These are phyloP conservation scores for Neosilurus hyrtlii DNA, from an alignment of 2,797 vertebrate genomes.

Conservation along the genomic window DNA sequence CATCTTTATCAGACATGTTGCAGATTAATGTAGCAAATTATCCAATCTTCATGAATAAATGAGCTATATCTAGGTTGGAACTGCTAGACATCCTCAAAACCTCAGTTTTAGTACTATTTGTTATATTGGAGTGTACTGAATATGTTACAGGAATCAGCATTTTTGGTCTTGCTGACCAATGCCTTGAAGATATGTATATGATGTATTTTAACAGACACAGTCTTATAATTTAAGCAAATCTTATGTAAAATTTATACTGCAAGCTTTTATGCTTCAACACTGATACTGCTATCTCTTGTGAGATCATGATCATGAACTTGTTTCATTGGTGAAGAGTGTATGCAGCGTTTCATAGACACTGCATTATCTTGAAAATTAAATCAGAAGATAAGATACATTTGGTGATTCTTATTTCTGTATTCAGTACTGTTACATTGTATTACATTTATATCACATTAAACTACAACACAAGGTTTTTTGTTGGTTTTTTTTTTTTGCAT, in stretches of 20 bases:
- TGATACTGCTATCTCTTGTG: neutral
- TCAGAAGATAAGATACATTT: neutral
- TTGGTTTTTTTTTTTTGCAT: neutral
- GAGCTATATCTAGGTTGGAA: neutral
- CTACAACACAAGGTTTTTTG: neutral
- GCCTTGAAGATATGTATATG: neutral
- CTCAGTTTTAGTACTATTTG: neutral
- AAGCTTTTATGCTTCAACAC: neutral
- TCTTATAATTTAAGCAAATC: neutral
- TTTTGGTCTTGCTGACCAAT: neutral
- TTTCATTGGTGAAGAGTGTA: neutral
- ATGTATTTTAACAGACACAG: neutral
- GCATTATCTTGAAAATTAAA: neutral
- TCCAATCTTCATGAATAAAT: neutral
- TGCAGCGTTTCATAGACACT: neutral
- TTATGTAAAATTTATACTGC: neutral
- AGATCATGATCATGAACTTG: neutral
- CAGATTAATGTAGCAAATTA: conserved; percentile 10
- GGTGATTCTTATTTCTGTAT: neutral
- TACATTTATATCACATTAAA: conserved; percentile 1
- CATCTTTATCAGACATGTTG: conserved; percentile 1
- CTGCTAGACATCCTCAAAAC: neutral
- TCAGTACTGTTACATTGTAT: neutral
- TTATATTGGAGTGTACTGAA: neutral
- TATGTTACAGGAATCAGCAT: neutral